Conservation (phyloP, 2,113 vertebrate genomes). For the Lagopus leucura region DNA sequence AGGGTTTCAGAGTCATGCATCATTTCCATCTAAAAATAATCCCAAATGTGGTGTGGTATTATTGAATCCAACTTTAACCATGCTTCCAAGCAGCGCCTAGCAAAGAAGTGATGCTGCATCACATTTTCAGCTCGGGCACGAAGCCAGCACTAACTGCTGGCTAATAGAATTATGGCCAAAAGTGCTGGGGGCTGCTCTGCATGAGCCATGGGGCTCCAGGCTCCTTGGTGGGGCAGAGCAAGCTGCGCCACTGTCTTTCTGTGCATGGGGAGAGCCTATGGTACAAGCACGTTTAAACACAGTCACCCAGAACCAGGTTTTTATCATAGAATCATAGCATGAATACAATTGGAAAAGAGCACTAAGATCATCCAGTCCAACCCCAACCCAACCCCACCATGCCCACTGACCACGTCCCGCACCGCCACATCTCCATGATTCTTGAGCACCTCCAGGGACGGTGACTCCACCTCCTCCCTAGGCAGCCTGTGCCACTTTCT, state of each 20-base stretch:
- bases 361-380: too few relatives aligned
- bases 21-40: constrained; percentile 36
- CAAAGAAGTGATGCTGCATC: constrained; percentile 13
- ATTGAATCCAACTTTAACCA: not conserved
- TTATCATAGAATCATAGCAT: not conserved
- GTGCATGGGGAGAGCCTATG: not conserved
- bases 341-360: too few relatives aligned
- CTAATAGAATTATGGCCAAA: not conserved
- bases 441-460: too few relatives aligned
- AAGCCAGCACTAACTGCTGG: not conserved
- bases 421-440: too few relatives aligned
- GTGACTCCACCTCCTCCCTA: too few relatives aligned
- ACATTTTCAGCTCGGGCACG: not conserved
- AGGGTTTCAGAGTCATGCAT: not conserved
- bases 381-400: too few relatives aligned
- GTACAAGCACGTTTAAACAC: not conserved
- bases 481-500: too few relatives aligned
- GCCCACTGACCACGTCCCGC: too few relatives aligned
- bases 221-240: not conserved
- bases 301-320: not conserved
- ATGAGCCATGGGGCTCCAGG: not conserved
- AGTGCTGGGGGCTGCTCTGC: not conserved
- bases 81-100: not conserved
- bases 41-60: not conserved
- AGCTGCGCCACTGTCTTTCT: not conserved